phyloP scores from a whole-genome alignment of 2,113 vertebrate genomes.

The Vireo altiloquus region DNA sequence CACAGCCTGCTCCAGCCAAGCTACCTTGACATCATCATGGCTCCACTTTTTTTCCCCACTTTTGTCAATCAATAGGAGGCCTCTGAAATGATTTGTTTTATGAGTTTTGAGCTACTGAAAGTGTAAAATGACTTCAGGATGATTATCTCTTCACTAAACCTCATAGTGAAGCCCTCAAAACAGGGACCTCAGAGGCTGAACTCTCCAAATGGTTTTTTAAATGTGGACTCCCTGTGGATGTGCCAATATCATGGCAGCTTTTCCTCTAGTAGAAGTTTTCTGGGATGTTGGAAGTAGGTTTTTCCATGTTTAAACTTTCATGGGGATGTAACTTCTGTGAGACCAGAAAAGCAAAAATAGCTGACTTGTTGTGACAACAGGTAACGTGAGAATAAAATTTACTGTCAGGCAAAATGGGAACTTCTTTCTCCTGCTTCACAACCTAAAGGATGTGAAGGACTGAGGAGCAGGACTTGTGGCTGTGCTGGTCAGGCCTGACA shows the following conservation, averaged over 20 bases:
- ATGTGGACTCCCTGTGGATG: background rate
- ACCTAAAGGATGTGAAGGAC: background rate
- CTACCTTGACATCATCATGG: background rate
- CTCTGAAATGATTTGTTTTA: background rate
- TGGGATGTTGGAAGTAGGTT: background rate
- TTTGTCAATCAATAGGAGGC: background rate
- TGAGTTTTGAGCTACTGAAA: background rate
- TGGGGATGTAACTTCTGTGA: background rate
- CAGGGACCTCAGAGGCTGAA: background rate
- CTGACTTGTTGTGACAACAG: background rate
- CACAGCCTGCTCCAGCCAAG: background rate
- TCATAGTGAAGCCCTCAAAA: background rate
- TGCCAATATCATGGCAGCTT: background rate
- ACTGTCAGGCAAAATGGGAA: background rate
- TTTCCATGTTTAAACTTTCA: fast-evolving
- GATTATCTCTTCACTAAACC: background rate
- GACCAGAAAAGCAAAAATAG: background rate
- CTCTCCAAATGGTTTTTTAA: background rate
- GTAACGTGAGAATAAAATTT: background rate
- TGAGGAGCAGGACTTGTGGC: background rate
- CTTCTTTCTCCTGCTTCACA: background rate
- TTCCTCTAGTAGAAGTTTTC: background rate
- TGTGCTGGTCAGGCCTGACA: background rate
- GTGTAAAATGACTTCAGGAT: background rate
- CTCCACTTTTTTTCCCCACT: background rate